Evolutionary conservation across 2,113 vertebrate genomes (phyloP).

Genomic region (Pica pica): DNA sequence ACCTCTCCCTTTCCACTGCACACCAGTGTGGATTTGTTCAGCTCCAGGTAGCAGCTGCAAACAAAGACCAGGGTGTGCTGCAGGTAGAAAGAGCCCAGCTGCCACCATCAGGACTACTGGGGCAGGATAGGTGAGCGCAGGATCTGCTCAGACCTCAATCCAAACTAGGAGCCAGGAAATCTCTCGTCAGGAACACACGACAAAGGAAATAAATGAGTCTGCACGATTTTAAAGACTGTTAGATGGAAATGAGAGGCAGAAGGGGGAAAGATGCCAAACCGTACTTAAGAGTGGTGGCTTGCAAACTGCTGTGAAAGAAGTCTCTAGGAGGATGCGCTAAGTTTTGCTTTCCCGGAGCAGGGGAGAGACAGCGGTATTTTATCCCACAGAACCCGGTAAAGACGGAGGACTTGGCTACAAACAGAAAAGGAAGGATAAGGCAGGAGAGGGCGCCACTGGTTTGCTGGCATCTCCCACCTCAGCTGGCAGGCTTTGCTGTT

Average conservation of each 20-base stretch:
- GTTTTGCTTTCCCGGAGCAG: neutral
- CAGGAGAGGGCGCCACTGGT: slow-evolving; percentile 4
- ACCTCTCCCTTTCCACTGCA: neutral
- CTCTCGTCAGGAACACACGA: accelerated
- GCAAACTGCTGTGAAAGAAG: neutral
- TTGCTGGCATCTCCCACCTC: neutral
- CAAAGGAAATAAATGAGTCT: neutral
- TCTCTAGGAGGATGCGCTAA: neutral
- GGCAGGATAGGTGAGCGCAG: neutral
- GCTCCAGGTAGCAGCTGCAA: neutral
- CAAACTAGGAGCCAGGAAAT: neutral
- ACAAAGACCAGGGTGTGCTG: neutral
- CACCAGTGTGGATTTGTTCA: neutral
- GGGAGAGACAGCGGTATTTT: neutral
- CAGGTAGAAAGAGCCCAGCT: neutral
- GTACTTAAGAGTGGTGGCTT: neutral
- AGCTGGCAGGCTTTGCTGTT: neutral
- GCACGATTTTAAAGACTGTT: neutral
- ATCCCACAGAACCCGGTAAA: neutral
- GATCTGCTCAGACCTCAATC: neutral
- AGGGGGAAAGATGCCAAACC: neutral
- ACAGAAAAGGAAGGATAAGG: neutral
- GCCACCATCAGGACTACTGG: neutral
- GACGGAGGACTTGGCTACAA: neutral
- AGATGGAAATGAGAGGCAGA: neutral